phyloP scores from a whole-genome alignment of 2,888 invertebrate species.

The Rhagonycha lutea region DNA sequence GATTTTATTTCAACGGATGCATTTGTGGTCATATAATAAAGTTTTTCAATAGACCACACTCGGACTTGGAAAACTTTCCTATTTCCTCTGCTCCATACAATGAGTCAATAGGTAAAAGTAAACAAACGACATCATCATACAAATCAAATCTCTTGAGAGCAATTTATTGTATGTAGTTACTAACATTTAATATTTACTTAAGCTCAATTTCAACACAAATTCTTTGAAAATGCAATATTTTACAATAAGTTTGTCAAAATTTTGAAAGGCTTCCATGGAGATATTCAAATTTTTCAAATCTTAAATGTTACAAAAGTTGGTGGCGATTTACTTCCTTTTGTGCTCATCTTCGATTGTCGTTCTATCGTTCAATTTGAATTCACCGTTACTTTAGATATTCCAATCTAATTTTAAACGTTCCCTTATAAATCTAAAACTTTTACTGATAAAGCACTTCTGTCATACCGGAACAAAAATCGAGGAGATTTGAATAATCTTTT shows the following conservation, averaged over 20 bases:
- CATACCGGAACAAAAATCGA: constrained; percentile 11
- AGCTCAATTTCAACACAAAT: not conserved
- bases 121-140: not conserved
- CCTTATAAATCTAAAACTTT: constrained; percentile 9
- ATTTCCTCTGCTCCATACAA: not conserved
- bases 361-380: constrained; percentile 5
- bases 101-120: not conserved
- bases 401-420: constrained; percentile 12
- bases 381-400: constrained; percentile 1
- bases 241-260: not conserved
- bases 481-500: constrained; percentile 8
- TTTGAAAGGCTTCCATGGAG: not conserved
- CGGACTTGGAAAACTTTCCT: not conserved
- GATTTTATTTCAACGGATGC: not conserved
- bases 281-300: not conserved
- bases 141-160: not conserved
- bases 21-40: not conserved
- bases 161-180: not conserved
- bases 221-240: not conserved
- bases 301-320: not conserved
- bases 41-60: not conserved
- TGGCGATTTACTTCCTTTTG: not conserved
- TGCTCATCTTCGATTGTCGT: not conserved
- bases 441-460: constrained; percentile 10
- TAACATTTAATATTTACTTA: not conserved